Evolutionary conservation across 2,113 vertebrate species (phyloP).

Genomic region (Hyla sarda): DNA sequence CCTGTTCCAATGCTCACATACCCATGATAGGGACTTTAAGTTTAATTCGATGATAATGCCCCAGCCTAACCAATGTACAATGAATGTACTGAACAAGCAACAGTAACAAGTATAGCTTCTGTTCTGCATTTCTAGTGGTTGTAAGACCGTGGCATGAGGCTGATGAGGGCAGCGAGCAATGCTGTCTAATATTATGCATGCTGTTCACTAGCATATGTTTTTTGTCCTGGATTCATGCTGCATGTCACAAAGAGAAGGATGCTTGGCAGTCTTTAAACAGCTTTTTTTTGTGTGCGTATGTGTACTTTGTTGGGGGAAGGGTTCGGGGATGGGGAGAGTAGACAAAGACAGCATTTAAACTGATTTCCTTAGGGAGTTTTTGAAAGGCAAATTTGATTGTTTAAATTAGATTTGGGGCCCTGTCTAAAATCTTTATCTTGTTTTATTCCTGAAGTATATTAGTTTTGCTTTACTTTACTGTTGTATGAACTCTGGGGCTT

Average conservation of each 20-base stretch:
- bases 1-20: no score
- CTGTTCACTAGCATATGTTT: conserved; percentile 65
- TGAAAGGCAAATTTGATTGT: conserved; percentile 77
- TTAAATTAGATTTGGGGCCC: conserved; percentile 78
- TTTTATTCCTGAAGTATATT: conserved; percentile 75
- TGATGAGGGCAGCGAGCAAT: background rate
- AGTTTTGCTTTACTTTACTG: conserved; percentile 39
- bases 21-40: no score
- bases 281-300: conserved; percentile 61
- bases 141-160: conserved; percentile 23
- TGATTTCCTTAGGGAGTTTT: conserved; percentile 78
- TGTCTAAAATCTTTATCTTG: conserved; percentile 82
- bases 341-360: conserved; percentile 70
- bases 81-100: background rate
- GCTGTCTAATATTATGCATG: conserved; percentile 56
- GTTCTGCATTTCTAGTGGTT: background rate
- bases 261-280: conserved; percentile 68
- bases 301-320: conserved; percentile 66
- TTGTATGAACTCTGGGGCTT: background rate
- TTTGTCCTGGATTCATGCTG: conserved; percentile 69
- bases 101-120: conserved; percentile 15
- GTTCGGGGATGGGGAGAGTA: conserved; percentile 53
- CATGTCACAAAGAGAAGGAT: conserved; percentile 66
- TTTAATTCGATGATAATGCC: background rate
- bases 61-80: background rate